Evolutionary conservation across 2,888 invertebrate genomes (phyloP).

Genomic region (Cerastis rubricosa): DNA sequence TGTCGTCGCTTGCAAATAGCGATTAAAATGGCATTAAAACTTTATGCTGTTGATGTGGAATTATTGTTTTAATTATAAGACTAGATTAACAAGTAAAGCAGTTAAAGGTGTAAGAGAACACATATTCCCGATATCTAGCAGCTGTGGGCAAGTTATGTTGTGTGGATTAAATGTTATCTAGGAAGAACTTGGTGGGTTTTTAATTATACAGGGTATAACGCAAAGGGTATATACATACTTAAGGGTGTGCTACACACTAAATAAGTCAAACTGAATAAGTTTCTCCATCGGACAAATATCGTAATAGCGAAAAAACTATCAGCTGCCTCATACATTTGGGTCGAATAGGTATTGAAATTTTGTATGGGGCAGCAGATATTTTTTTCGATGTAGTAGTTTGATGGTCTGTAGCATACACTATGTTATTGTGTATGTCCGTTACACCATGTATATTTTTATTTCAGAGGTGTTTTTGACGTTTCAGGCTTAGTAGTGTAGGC

Average conservation of each 20-base stretch:
- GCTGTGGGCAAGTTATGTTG: background rate
- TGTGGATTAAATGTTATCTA: background rate
- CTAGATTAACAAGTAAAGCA: background rate
- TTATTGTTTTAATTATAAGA: slow-evolving; percentile 20
- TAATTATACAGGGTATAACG: too few species aligned
- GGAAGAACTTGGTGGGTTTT: background rate
- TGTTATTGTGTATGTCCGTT: too few species aligned
- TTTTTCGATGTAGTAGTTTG: too few species aligned
- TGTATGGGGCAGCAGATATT: too few species aligned
- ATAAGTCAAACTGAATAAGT: too few species aligned
- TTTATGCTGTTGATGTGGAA: slow-evolving; percentile 18
- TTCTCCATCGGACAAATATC: too few species aligned
- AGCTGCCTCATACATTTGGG: too few species aligned
- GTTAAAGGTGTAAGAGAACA: slow-evolving; percentile 17
- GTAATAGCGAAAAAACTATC: too few species aligned
- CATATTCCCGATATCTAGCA: slow-evolving; percentile 15
- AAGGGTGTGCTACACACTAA: too few species aligned
- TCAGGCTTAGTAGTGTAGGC: background rate
- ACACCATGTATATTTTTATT: background rate
- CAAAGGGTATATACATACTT: too few species aligned
- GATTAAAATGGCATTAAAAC: slow-evolving; percentile 17
- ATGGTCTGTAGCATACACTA: too few species aligned
- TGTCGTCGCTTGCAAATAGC: slow-evolving; percentile 11
- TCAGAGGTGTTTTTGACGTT: background rate
- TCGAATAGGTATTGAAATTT: too few species aligned